phyloP scores from a whole-genome alignment of 2,797 vertebrate genomes.

The Enoplosus armatus region DNA sequence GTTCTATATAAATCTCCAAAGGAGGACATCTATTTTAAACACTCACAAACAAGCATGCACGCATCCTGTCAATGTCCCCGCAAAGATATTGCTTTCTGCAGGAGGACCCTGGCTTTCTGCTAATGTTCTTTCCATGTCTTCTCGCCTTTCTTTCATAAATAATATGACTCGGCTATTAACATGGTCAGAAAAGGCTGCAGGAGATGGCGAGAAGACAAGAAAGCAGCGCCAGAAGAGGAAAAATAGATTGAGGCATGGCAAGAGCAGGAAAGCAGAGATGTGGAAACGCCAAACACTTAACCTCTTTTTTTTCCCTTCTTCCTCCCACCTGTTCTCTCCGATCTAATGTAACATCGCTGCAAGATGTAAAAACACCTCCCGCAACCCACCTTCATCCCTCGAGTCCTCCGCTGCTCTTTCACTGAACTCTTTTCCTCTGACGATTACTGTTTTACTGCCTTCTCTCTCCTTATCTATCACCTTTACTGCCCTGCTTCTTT shows the following conservation, averaged over 20 bases:
- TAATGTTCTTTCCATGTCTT: constrained; percentile 75
- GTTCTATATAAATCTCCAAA: constrained; percentile 71
- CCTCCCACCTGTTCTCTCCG: constrained; percentile 67
- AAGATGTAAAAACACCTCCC: constrained; percentile 63
- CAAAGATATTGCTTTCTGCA: constrained; percentile 23
- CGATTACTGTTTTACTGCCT: constrained; percentile 58
- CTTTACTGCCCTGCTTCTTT: constrained; percentile 43
- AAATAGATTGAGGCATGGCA: constrained; percentile 53
- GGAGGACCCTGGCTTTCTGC: constrained; percentile 21
- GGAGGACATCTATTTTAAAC: constrained; percentile 73
- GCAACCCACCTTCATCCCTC: constrained; percentile 46
- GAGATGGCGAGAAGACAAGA: constrained; percentile 30
- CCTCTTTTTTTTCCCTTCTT: constrained; percentile 50
- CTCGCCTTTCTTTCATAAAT: constrained; percentile 70
- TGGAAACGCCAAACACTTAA: constrained; percentile 68
- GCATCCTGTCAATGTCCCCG: constrained; percentile 30
- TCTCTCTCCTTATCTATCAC: constrained; percentile 55
- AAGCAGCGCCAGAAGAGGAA: constrained; percentile 12
- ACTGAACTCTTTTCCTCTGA: constrained; percentile 52
- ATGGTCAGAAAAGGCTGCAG: constrained; percentile 37
- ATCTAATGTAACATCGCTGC: constrained; percentile 65
- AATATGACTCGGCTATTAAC: constrained; percentile 64
- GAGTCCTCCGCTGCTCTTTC: constrained; percentile 55
- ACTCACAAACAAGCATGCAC: constrained; percentile 18
- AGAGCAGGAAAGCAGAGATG: constrained; percentile 51